Percentiles rank a stretch among this genome's conserved stretches.
Conservation (phyloP, 2,797 vertebrate species). For the Gobionotothen gibberifrons region DNA sequence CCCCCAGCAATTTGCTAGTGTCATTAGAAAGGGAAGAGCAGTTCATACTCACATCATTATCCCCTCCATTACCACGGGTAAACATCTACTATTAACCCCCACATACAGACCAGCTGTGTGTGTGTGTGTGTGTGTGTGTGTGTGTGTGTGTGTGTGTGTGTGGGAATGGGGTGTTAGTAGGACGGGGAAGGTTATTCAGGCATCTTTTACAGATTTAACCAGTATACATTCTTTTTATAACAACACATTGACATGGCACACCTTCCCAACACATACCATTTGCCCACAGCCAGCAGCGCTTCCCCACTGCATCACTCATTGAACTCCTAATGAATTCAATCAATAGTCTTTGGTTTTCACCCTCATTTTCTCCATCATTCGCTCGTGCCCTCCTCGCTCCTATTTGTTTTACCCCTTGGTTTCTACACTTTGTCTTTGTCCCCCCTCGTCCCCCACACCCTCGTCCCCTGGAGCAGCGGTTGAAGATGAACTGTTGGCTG, state of each 20-base stretch:
- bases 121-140: background rate
- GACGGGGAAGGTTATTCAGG: constrained; percentile 1
- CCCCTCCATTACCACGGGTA: constrained; percentile 68
- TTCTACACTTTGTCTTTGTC: constrained; percentile 28
- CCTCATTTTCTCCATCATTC: constrained; percentile 51
- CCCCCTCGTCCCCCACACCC: constrained; percentile 16
- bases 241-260: background rate
- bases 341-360: constrained; percentile 56
- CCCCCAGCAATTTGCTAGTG: constrained; percentile 49
- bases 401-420: background rate
- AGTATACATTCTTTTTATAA: background rate
- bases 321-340: constrained; percentile 63
- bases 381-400: constrained; percentile 9
- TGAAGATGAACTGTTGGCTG: constrained; percentile 64
- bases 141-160: background rate
- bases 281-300: constrained; percentile 38
- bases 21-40: constrained; percentile 73
- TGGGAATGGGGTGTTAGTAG: background rate
- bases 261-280: constrained; percentile 22
- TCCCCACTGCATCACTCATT: constrained; percentile 51
- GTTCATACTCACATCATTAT: constrained; percentile 75
- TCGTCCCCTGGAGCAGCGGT: constrained; percentile 44
- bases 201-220: constrained; percentile 3
- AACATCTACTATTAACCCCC: constrained; percentile 71
- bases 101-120: constrained; percentile 53